Evolutionary conservation across 2,888 invertebrate species (phyloP).

Genomic region (Sceliomorpha sp.): DNA sequence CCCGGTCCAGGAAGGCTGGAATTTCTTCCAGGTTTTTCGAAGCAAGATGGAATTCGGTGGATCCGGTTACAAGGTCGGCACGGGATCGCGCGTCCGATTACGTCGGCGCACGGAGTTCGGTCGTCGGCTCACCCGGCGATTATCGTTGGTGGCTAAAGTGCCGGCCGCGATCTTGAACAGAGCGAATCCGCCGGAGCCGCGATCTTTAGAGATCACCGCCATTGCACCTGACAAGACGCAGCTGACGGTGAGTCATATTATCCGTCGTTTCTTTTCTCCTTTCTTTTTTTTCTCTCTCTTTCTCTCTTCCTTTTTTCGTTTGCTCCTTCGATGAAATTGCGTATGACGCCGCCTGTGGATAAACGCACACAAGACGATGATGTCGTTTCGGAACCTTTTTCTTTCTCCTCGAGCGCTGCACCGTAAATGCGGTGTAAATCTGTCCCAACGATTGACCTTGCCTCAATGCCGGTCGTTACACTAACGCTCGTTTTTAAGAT

Average conservation of each 20-base stretch:
- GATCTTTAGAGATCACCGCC: conserved; percentile 84
- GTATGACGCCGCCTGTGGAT: too few relatives aligned
- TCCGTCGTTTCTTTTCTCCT: too few relatives aligned
- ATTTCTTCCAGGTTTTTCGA: conserved; percentile 51
- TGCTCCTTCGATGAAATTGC: too few relatives aligned
- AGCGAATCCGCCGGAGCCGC: conserved; percentile 75
- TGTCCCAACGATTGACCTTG: too few relatives aligned
- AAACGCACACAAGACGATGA: too few relatives aligned
- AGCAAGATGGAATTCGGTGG: conserved; percentile 75
- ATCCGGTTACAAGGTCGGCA: conserved; percentile 68
- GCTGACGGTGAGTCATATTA: conserved; percentile 82
- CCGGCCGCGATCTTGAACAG: conserved; percentile 83
- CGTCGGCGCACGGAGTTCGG: conserved; percentile 82
- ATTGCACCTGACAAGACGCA: conserved; percentile 86
- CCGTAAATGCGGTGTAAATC: too few relatives aligned
- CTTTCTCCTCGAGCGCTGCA: too few relatives aligned
- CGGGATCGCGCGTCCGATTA: conserved; percentile 71
- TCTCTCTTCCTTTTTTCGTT: background rate
- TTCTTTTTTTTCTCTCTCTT: conserved; percentile 6
- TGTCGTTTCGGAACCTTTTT: too few relatives aligned
- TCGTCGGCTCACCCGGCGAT: conserved; percentile 83
- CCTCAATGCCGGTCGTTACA: too few relatives aligned
- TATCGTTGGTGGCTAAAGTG: conserved; percentile 83
- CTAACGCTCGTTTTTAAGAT: too few relatives aligned
- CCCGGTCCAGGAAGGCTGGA: conserved; percentile 28